These are phyloP conservation scores for Dicerorhinus sumatrensis DNA, from an alignment of 2,113 vertebrate genomes.

Conservation along the genomic window DNA sequence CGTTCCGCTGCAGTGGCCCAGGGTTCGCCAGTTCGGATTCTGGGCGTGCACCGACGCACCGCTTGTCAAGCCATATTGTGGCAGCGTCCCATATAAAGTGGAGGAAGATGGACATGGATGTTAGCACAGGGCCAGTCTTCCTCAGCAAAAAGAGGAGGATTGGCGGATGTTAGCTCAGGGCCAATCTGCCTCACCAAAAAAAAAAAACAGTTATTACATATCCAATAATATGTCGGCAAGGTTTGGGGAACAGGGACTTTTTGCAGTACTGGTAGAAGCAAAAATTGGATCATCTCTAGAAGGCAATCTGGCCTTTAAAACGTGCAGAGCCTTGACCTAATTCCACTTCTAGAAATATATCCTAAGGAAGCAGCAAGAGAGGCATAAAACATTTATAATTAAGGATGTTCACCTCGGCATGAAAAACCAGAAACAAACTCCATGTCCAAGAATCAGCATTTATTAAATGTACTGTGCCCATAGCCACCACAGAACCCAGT, in stretches of 20 bases:
- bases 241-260: background rate
- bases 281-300: constrained; percentile 52
- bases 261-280: constrained; percentile 6
- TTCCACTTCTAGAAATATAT: constrained; percentile 50
- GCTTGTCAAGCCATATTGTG: too few relatives aligned
- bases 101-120: too few relatives aligned
- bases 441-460: background rate
- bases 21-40: too few relatives aligned
- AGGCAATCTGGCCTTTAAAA: constrained; percentile 57
- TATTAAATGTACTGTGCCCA: background rate
- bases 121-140: too few relatives aligned
- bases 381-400: background rate
- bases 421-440: background rate
- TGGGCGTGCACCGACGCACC: too few relatives aligned
- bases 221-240: constrained; percentile 18
- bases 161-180: too few relatives aligned
- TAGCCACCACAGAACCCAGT: background rate
- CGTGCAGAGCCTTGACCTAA: constrained; percentile 64
- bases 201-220: background rate
- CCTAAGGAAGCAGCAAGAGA: constrained; percentile 23
- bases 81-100: too few relatives aligned
- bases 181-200: too few relatives aligned
- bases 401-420: background rate
- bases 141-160: too few relatives aligned
- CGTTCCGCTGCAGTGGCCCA: too few relatives aligned